phyloP scores from a whole-genome alignment of 2,888 invertebrate species.

The Acrobasis suavella region DNA sequence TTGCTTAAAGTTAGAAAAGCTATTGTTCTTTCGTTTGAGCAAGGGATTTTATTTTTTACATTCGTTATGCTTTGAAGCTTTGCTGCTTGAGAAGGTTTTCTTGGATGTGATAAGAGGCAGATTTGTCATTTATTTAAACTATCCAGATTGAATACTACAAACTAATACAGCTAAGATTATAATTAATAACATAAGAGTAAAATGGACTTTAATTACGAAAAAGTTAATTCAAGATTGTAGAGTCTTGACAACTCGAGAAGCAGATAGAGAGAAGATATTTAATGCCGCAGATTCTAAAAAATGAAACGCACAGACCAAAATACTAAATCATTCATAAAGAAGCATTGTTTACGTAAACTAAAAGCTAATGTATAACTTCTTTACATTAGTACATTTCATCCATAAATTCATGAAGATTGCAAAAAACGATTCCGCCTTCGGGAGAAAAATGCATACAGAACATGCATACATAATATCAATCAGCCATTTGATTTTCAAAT shows the following conservation, averaged over 20 bases:
- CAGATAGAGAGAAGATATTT: too few species aligned
- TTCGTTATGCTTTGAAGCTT: not conserved
- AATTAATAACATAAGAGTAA: too few species aligned
- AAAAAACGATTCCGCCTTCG: conserved; percentile 32
- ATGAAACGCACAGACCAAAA: not conserved
- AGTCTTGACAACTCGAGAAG: too few species aligned
- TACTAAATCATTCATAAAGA: not conserved
- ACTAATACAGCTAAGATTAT: too few species aligned
- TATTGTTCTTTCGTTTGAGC: conserved; percentile 11
- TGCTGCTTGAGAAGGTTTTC: too few species aligned
- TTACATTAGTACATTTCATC: conserved; percentile 31
- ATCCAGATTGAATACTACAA: too few species aligned
- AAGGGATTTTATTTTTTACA: not conserved
- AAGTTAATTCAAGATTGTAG: too few species aligned
- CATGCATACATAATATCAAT: conserved; percentile 35
- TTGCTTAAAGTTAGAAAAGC: conserved; percentile 18
- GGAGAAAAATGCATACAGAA: conserved; percentile 29
- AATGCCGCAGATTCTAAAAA: not conserved
- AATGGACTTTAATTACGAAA: too few species aligned
- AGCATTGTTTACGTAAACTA: conserved; percentile 1
- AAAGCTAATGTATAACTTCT: conserved; percentile 25
- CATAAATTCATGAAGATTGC: conserved; percentile 31
- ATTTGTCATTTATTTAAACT: too few species aligned
- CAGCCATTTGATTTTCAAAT: conserved; percentile 56
- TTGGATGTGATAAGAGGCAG: too few species aligned